These are phyloP conservation scores for Corapipo altera DNA, from an alignment of 2,113 vertebrate species.

Conservation along the genomic window DNA sequence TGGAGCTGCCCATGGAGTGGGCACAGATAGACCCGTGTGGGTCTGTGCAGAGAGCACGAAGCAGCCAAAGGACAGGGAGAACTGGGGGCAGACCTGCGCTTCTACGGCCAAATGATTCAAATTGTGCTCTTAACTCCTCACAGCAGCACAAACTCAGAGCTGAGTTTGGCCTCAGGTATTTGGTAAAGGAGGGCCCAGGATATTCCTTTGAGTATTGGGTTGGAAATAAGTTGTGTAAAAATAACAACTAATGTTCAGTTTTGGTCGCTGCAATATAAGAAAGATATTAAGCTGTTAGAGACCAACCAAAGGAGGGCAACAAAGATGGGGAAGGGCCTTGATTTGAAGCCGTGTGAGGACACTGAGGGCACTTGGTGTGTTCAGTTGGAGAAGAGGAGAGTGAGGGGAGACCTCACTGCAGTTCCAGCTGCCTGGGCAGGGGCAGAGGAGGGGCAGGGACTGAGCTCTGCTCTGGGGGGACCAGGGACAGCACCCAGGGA, in stretches of 20 bases:
- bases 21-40: fast-evolving
- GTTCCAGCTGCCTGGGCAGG: background rate
- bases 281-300: background rate
- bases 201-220: background rate
- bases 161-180: background rate
- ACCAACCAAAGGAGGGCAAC: background rate
- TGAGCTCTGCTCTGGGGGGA: background rate
- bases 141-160: background rate
- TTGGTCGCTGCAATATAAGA: background rate
- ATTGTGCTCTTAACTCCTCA: background rate
- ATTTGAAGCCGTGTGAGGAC: background rate
- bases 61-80: background rate
- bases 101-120: background rate
- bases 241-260: background rate
- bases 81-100: background rate
- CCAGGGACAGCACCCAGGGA: background rate
- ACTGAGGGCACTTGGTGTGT: background rate
- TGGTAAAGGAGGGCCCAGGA: background rate
- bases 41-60: background rate
- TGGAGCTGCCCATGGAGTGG: background rate
- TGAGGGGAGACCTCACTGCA: background rate
- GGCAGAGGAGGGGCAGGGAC: background rate
- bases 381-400: background rate
- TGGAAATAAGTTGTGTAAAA: background rate
- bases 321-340: background rate